Evolutionary conservation across 1,140 invertebrate species (phyloP).

Genomic region (Orussus abietinus): DNA sequence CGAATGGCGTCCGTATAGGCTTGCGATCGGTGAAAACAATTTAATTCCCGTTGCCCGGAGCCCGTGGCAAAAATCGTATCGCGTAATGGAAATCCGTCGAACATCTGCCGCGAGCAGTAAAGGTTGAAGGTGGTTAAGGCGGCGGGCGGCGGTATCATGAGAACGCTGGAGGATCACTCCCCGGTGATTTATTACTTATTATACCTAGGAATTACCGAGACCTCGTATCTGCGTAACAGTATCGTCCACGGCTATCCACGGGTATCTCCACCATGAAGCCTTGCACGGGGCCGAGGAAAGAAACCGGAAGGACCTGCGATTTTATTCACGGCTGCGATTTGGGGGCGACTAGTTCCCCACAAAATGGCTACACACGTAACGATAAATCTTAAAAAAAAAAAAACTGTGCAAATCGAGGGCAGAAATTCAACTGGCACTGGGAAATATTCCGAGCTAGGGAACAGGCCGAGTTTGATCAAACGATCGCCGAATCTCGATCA

Average conservation of each 20-base stretch:
- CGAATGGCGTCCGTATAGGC: conserved; percentile 1
- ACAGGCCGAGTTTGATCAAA: too few relatives aligned
- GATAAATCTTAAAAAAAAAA: too few relatives aligned
- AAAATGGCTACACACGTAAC: conserved; percentile 1
- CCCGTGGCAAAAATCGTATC: background rate
- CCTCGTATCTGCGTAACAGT: too few relatives aligned
- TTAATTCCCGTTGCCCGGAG: background rate
- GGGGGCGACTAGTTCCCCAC: conserved; percentile 5
- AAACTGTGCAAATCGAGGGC: too few relatives aligned
- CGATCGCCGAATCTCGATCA: too few relatives aligned
- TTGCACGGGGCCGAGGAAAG: conserved; percentile 12
- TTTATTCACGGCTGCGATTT: conserved; percentile 10
- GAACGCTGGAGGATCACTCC: conserved; percentile 12
- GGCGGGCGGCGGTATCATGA: conserved; percentile 11
- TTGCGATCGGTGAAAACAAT: background rate
- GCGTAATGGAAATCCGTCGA: conserved; percentile 16
- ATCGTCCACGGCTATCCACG: too few relatives aligned
- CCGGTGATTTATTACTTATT: conserved; percentile 20
- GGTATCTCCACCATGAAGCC: too few relatives aligned
- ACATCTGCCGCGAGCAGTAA: conserved; percentile 18
- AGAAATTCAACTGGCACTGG: too few relatives aligned
- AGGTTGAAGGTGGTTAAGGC: too few relatives aligned
- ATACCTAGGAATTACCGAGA: conserved; percentile 13
- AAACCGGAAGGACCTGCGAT: conserved; percentile 3
- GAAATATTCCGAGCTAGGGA: too few relatives aligned